These are phyloP conservation scores for Ophioninae sp. DNA, from an alignment of 2,888 invertebrate species.

Conservation along the genomic window DNA sequence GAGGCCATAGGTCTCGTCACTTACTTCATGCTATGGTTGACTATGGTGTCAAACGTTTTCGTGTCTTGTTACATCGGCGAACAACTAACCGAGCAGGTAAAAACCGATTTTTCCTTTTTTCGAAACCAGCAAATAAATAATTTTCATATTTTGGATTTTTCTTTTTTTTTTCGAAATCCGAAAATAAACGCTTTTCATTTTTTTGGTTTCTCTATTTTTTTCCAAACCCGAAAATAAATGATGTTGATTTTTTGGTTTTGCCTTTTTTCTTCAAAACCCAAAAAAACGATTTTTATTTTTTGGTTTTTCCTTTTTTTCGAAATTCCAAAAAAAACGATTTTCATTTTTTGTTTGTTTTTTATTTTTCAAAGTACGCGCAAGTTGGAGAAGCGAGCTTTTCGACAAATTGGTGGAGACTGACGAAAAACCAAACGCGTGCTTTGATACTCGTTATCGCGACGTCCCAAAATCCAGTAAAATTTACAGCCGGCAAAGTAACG, in stretches of 20 bases:
- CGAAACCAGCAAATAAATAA: neutral
- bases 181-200: no score
- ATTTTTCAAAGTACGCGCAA: slow-evolving; percentile 59
- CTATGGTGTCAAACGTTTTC: slow-evolving; percentile 55
- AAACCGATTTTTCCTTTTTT: neutral
- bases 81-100: slow-evolving; percentile 56
- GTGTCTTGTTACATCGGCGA: slow-evolving; percentile 63
- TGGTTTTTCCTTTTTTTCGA: no score
- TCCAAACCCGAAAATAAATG: no score
- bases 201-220: no score
- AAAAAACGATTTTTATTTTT: no score
- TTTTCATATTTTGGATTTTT: neutral
- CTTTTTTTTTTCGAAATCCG: slow-evolving; percentile 52
- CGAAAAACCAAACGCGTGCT: slow-evolving; percentile 56
- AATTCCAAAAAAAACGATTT: no score
- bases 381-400: slow-evolving; percentile 65
- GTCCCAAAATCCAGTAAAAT: slow-evolving; percentile 40
- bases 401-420: slow-evolving; percentile 68
- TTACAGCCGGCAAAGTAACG: slow-evolving; percentile 63
- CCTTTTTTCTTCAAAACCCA: no score
- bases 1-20: slow-evolving; percentile 21
- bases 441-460: slow-evolving; percentile 65
- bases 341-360: neutral
- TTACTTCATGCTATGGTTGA: slow-evolving; percentile 26
- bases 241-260: no score